Base-by-base conservation (phyloP, 2,113 vertebrate species). In the Zosterops borbonicus region DNA sequence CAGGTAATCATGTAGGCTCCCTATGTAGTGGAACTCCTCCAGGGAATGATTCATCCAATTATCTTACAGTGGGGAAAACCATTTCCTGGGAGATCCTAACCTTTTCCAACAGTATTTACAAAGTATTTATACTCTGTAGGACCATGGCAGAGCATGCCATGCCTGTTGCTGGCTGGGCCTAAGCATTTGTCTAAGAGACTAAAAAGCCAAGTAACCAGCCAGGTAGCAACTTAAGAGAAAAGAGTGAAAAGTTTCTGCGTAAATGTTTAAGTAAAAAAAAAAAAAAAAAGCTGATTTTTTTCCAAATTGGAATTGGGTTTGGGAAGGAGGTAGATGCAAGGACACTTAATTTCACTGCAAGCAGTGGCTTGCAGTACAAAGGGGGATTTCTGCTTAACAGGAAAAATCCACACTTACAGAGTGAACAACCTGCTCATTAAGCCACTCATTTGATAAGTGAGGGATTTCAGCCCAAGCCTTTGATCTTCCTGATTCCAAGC, bases 31-130 rank as follows among this genome's bases (percentile, higher is more conserved):
- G 33, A 87, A 52, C 29, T 86, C 64, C 68, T 95, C 42, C 76
- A 77, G 89, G 60, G 60, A 89, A 78, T 90, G 86, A 94, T 83
- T 96, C 64, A 90, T 77, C 79, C 76, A 62, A 22, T 46, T 78
- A 14, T 31, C 33, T 68, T 74, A 44, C 2, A 2, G 21, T 17
- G 33, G 47, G 68, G 35, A 94, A 87, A 88, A 52, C 35, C 59
- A 44, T 18, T 67, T 88, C 42, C 64, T 92, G 50, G 64, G 90
- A 85, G 67, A 81, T 35, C 44, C 68, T 81, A 67, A 90, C 86
- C 56, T 94, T 90, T 96, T 55, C 56, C 80, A 83, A 1, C 0
- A 4, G 33, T 63, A 55, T 79, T 80, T 70, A 37, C 29, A 58
- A 46, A 63, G 27, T 20, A 47, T 71, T 87, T 75, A 27, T 53